Base-by-base conservation (phyloP, 2,113 vertebrate species). In the Bambusicola thoracicus region DNA sequence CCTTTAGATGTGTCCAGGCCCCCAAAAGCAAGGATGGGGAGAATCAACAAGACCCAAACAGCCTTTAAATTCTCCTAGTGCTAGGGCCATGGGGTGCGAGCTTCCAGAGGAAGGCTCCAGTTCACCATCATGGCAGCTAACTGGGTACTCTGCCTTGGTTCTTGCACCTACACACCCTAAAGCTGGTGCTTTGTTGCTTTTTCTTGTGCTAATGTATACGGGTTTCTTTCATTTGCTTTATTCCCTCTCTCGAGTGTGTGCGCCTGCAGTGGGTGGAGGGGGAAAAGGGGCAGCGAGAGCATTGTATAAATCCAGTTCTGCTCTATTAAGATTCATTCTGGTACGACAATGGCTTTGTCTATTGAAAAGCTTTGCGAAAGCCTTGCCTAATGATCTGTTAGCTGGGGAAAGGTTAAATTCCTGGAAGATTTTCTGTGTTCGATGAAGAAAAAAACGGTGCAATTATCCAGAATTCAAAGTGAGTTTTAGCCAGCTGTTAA, bases 401-500 rank as follows among this genome's bases (percentile, higher is more conserved):
- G 77, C 89, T 92, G 94, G 81, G 86, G 89, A 95, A 94, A 96
- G 86, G 95, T 96, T 95, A 94, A 93, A 90, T 86, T 93, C 81
- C 67, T 46, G 49, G 66, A 92, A 89, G 91, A 85, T 93, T 90
- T 92, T 89, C 89, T 91, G 74, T 75, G 66, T 96, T 89, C 92
- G 92, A 95, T 92, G 93, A 97, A 96, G 90, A 93, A 96, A 92
- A 92, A 92, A 96, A 84, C 53, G 63, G 92, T 91, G 85, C 83
- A 95, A 91, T 91, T 96, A 95, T 94, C 84, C 59, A 43, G 86
- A 87, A 95, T 90, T 92, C 81, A 76, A 85, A 96, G 92, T 89
- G 76, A 90, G 59, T 78, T 95, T 93, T 79, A 95, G 87, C 96
- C 96, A 96, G 89, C 96, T 95, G 95, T 96, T 96, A 96, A 95